phyloP scores from a whole-genome alignment of 2,888 invertebrate genomes.

The Phortica magna region DNA sequence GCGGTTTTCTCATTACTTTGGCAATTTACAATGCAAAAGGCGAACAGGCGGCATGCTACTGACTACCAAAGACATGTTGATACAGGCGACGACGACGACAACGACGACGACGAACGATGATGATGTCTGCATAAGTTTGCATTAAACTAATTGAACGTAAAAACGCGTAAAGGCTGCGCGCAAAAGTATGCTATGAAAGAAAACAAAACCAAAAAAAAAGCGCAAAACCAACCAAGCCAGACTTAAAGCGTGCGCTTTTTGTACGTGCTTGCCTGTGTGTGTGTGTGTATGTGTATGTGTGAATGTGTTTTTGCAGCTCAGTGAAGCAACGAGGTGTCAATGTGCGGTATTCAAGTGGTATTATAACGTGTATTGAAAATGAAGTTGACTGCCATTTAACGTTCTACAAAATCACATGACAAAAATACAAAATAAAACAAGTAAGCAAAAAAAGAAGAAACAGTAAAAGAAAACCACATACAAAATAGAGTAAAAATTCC shows the following conservation, averaged over 20 bases:
- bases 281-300: conserved; percentile 18
- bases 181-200: conserved; percentile 53
- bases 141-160: conserved; percentile 68
- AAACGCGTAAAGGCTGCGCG: conserved; percentile 39
- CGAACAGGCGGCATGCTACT: conserved; percentile 51
- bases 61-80: neutral
- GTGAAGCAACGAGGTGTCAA: neutral
- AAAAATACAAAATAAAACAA: no score
- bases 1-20: conserved; percentile 28
- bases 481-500: neutral
- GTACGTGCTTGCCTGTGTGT: neutral
- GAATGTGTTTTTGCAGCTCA: conserved; percentile 3
- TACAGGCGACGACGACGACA: no score
- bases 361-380: neutral
- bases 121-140: conserved; percentile 60
- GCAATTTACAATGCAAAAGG: conserved; percentile 5
- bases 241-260: neutral
- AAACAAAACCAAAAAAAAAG: neutral
- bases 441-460: neutral
- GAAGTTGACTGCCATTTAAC: neutral
- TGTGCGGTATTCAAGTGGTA: neutral
- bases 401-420: no score
- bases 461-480: neutral
- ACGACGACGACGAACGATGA: conserved; percentile 43
- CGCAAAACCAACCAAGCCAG: no score